Evolutionary conservation across 1,140 invertebrate species (phyloP).

Genomic region (Philotrypesis tridentata): DNA sequence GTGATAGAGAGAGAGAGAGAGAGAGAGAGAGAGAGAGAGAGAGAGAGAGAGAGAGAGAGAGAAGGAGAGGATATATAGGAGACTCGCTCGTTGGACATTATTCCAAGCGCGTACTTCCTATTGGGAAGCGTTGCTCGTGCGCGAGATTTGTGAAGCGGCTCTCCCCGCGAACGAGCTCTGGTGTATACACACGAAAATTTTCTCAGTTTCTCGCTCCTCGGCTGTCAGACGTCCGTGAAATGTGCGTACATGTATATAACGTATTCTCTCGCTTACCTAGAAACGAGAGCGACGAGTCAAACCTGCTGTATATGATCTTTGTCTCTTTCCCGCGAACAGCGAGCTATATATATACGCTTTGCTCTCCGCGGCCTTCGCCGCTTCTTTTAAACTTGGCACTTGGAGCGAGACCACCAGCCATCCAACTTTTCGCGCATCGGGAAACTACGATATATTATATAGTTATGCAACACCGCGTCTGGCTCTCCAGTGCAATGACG

Average conservation of each 20-base stretch:
- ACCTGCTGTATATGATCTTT: too few species aligned
- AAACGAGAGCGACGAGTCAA: too few species aligned
- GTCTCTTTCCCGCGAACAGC: background rate
- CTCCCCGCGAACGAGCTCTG: too few species aligned
- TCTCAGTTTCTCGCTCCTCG: too few species aligned
- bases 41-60: conserved; percentile 20
- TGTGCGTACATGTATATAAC: too few species aligned
- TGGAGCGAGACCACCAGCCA: too few species aligned
- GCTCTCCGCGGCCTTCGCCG: background rate
- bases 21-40: conserved; percentile 3
- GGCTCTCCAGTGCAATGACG: too few species aligned
- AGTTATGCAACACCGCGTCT: too few species aligned
- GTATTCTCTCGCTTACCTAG: too few species aligned
- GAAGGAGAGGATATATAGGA: conserved; percentile 1
- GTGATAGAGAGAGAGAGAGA: background rate
- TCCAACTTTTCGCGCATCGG: background rate
- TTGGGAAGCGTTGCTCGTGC: background rate
- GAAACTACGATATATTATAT: too few species aligned
- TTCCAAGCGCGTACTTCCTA: conserved; percentile 36
- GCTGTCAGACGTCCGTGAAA: too few species aligned
- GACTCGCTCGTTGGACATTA: conserved; percentile 3
- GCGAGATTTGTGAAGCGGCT: conserved; percentile 37
- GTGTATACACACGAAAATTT: too few species aligned
- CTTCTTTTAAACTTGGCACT: background rate
- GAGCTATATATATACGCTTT: background rate